Base-by-base conservation (phyloP, 2,888 invertebrate species). In the Mamestra brassicae region DNA sequence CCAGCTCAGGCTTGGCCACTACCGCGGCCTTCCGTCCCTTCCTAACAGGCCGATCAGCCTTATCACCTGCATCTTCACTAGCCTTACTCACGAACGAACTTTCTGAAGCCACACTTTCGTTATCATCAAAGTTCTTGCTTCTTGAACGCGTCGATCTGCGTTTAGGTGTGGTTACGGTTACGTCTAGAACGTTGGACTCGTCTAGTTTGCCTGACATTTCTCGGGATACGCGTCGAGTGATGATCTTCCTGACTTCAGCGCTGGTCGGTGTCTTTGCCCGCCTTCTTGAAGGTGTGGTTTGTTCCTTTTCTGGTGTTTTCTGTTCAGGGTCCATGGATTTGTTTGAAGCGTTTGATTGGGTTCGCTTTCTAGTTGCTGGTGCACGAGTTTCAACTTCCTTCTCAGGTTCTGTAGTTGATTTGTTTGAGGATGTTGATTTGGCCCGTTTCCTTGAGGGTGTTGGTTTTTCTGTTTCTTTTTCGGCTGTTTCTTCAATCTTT, bases 141-240 rank as follows among this genome's bases (percentile, higher is more conserved):
- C 84, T 89, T 61, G 90, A 85, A 50, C 94, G 90, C 57, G 85
- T 85, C 0, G 86, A 81, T 2, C 94, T 88, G 54, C 94, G 89
- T 74, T 89, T 93, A 0, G 96, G 95, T 2, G 95, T 95, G 2
- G 87, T 89, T 4, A 87, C 60, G 4, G 87, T 88, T 42, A 93
- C 94, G 15, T 95, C 93, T 5, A 90, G 36, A 55, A 85, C 74
- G 61, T 89, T 92, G 2, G 92, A 91, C 55, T 94, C 93, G 26
- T 94, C 94, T 1, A 88, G 69, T 67, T 89, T 92, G 54, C 92
- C 94, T 0, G 90, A 89, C 74, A 95, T 87, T 80, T 96, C 96
- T 80, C 90, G 92, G 0, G 96, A 96, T n/a, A 93, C 92, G 0
- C 95, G 90, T 73, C 96, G 87, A 0, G 96, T 96, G 26, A 96